A percentile compares a stretch with the other conserved stretches of the same genome.
These are phyloP conservation scores for Trachelus stipa DNA, from an alignment of 2,888 invertebrate species.

Conservation along the genomic window DNA sequence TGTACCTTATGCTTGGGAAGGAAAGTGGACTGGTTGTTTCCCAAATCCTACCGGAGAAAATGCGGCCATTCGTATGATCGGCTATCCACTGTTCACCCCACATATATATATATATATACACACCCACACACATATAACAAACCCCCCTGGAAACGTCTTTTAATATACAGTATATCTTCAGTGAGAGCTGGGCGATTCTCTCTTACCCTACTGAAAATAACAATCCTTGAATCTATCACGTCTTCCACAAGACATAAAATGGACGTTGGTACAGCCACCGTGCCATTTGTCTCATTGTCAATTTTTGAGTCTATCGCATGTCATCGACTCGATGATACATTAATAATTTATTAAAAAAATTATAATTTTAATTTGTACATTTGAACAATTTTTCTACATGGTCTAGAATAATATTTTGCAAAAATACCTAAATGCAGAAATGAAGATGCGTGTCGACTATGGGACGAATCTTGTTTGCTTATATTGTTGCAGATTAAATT, in stretches of 20 bases:
- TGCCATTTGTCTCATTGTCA: not conserved
- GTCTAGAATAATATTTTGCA: not conserved
- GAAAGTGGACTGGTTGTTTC: constrained; percentile 47
- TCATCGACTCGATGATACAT: not conserved
- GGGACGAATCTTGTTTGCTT: constrained; percentile 48
- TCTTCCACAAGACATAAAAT: constrained; percentile 2
- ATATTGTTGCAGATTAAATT: constrained; percentile 60
- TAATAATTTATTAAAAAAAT: not conserved
- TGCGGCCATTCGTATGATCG: constrained; percentile 67
- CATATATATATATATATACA: too few species aligned
- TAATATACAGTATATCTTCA: constrained; percentile 67
- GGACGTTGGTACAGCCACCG: not conserved
- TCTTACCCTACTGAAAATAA: constrained; percentile 3
- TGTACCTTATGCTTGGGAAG: constrained; percentile 18
- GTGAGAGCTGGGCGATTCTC: constrained; percentile 49
- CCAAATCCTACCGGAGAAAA: constrained; percentile 58
- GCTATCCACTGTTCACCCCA: constrained; percentile 34
- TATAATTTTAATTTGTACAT: not conserved
- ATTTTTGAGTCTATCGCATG: not conserved
- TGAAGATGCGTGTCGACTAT: constrained; percentile 22
- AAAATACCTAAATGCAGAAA: not conserved
- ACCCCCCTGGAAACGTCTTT: constrained; percentile 59
- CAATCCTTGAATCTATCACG: constrained; percentile 37
- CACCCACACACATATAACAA: constrained; percentile 1
- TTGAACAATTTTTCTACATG: not conserved